Evolutionary conservation across 2,797 vertebrate genomes (phyloP), one percentile per base, ranked within the genome.

Genomic region (Paramormyrops hopkinsi): DNA sequence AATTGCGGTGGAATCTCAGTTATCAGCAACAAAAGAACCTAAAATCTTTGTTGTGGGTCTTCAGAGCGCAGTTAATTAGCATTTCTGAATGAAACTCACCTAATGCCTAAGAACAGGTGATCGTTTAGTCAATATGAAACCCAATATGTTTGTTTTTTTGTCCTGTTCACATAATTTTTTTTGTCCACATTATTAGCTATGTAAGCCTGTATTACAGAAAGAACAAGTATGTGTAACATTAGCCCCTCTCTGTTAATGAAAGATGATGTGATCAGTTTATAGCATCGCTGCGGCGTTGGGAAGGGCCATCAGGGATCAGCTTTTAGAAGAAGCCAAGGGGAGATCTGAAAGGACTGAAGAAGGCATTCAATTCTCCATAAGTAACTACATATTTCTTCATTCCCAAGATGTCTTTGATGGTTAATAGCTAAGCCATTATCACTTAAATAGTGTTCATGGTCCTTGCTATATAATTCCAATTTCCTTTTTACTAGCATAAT

Each of bases 381-480:
- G 51, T 33, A 86, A 86, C 84, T 53, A 19, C 11, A 86, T 53
- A 53, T 53, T 56, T 25, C 29, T 86, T 86, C 84, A 86, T 86
- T 53, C 79, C 48, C 84, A 53, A 56, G 84, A 54, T 54, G 50
- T 37, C 22, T 86, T 54, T 86, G 37, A 82, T 82, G 76, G 37
- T 82, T 82, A 44, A 82, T 82, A 44, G 76, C 76, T 46, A 46
- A 44, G 37, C 41, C 19, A 82, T 82, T 82, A 82, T 82, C 76
- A 82, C 76, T 82, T 46, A 82, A 82, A 82, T 82, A 44, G 76
- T 82, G 76, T 82, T 82, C 76, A 82, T 19, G 17, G 76, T 46
- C 76, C 76, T 82, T 82, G 41, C 76, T 46, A 46, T 82, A 82
- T 82, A 46, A 44, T 82, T 46, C 41, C 41, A 8, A 9, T 82